Percentiles rank a stretch among this genome's conserved stretches.
Evolutionary conservation across 2,797 vertebrate genomes (phyloP).

Genomic region (Sebastes iracundus): DNA sequence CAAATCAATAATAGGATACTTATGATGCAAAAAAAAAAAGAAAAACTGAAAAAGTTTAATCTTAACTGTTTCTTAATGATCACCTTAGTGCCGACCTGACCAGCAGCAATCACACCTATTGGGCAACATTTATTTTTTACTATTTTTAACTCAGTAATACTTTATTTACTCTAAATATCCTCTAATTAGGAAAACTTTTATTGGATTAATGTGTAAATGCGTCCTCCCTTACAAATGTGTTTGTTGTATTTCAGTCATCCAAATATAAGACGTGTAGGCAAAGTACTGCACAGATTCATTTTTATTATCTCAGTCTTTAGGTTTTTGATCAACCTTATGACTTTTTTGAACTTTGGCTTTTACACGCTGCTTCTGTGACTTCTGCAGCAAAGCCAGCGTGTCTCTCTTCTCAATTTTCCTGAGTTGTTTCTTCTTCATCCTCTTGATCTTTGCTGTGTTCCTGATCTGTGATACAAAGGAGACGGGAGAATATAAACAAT

Average conservation of each 20-base stretch:
- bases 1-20: background rate
- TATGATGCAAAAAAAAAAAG: background rate
- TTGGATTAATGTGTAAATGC: background rate
- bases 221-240: background rate
- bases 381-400: slow-evolving; percentile 87
- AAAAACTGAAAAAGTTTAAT: background rate
- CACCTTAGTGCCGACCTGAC: background rate
- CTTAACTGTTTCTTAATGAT: background rate
- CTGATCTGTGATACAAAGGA: slow-evolving; percentile 83
- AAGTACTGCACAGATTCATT: background rate
- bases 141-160: background rate
- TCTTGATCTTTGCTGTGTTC: slow-evolving; percentile 93
- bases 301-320: slow-evolving; percentile 35
- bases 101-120: background rate
- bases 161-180: background rate
- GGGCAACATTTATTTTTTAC: background rate
- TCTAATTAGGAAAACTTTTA: background rate
- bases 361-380: slow-evolving; percentile 59
- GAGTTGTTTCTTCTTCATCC: slow-evolving; percentile 94
- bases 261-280: background rate
- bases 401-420: slow-evolving; percentile 92
- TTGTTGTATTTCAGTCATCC: background rate
- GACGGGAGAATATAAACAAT: background rate
- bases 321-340: slow-evolving; percentile 16
- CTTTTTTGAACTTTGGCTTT: slow-evolving; percentile 54